A percentile compares a stretch with the other conserved stretches of the same genome.
Evolutionary conservation across 2,888 invertebrate species (phyloP).

Genomic region (Willowsia nigromaculata): DNA sequence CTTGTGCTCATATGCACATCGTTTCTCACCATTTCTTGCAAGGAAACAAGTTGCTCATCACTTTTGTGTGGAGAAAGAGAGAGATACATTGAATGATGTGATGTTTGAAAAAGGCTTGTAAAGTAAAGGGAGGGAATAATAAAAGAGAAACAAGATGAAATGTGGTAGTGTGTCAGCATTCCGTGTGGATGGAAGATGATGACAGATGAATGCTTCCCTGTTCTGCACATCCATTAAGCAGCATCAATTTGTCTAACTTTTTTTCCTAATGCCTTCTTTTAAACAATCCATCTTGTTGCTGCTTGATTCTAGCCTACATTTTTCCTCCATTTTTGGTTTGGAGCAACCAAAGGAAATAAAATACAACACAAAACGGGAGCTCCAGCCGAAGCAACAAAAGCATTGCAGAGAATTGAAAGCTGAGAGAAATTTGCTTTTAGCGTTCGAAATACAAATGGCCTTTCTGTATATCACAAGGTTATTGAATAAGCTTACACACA

Average conservation of each 20-base stretch:
- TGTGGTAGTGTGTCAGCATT: slow-evolving; percentile 27
- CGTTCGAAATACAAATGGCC: not conserved
- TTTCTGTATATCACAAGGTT: not conserved
- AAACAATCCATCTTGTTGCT: slow-evolving; percentile 15
- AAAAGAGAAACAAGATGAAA: not conserved
- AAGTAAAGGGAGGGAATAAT: not conserved
- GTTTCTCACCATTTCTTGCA: too few relatives aligned
- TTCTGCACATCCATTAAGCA: slow-evolving; percentile 55
- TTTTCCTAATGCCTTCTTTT: not conserved
- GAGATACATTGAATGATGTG: not conserved
- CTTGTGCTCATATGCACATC: not conserved
- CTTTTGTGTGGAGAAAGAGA: not conserved
- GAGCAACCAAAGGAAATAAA: not conserved
- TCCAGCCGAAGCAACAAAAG: not conserved
- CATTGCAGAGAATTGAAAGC: not conserved
- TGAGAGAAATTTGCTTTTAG: not conserved
- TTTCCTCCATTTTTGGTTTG: not conserved
- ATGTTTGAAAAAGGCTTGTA: not conserved
- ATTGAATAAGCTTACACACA: not conserved
- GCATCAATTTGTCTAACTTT: slow-evolving; percentile 61
- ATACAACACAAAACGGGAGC: not conserved
- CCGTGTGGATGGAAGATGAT: slow-evolving; percentile 34
- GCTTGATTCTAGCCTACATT: not conserved
- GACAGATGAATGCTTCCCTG: slow-evolving; percentile 53
- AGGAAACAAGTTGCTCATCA: not conserved